Conservation (phyloP, 2,113 vertebrate genomes). For the Nothobranchius furzeri region DNA sequence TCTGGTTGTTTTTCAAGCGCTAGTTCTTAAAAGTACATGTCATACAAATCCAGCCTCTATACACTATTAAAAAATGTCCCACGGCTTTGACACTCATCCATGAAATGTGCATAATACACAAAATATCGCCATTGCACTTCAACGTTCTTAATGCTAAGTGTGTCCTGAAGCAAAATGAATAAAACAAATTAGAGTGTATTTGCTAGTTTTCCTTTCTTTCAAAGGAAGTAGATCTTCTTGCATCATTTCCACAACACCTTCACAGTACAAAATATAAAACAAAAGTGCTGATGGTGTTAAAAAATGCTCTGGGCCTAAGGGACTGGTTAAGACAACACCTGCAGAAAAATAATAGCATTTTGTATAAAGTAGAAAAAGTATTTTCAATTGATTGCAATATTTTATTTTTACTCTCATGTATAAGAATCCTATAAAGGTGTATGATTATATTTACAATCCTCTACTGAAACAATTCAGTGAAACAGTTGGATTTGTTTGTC, state of each 20-base stretch:
- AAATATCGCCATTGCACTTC: neutral
- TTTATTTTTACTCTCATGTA: slow-evolving; percentile 15
- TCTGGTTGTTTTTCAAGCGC: slow-evolving; percentile 59
- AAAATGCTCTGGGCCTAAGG: slow-evolving; percentile 31
- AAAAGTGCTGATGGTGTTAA: slow-evolving; percentile 59
- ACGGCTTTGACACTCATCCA: slow-evolving; percentile 1
- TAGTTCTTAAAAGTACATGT: slow-evolving; percentile 66
- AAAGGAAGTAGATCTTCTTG: slow-evolving; percentile 47
- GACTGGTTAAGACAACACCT: slow-evolving; percentile 56
- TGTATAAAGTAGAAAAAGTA: slow-evolving; percentile 8
- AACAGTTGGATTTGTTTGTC: neutral
- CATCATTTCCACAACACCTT: slow-evolving; percentile 28
- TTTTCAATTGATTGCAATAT: slow-evolving; percentile 9
- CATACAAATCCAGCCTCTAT: slow-evolving; percentile 50
- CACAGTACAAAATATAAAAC: slow-evolving; percentile 28
- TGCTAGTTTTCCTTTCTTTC: slow-evolving; percentile 36
- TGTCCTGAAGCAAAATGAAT: slow-evolving; percentile 24
- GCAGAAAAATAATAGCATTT: slow-evolving; percentile 51
- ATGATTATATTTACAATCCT: too few relatives aligned
- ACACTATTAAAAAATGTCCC: slow-evolving; percentile 11
- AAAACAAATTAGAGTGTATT: slow-evolving; percentile 28
- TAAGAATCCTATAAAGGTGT: too few relatives aligned
- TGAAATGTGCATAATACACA: neutral
- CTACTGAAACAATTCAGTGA: too few relatives aligned
- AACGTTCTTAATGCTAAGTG: slow-evolving; percentile 4